Evolutionary conservation across 92 coral and sea anemone species (phyloP).

Genomic region (Phenganax marumi): DNA sequence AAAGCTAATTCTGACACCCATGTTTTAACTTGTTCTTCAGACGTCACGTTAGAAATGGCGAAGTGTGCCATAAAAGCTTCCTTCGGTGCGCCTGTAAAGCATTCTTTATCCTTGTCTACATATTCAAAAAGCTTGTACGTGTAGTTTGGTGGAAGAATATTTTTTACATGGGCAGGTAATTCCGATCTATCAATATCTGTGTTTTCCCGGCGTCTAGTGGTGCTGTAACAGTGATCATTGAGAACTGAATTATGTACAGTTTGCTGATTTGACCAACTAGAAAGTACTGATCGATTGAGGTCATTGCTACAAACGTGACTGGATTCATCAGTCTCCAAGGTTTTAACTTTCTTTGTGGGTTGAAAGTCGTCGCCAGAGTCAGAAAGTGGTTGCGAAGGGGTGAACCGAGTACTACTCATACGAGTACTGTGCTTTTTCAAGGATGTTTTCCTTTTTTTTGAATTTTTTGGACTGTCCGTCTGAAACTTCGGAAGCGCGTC

Average conservation of each 20-base stretch:
- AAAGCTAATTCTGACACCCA: no score
- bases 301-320: not conserved
- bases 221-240: constrained; percentile 37
- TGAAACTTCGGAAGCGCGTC: not conserved
- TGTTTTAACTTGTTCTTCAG: not conserved
- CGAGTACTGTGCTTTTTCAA: no score
- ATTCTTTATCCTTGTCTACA: constrained; percentile 21
- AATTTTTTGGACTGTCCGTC: not conserved
- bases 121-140: constrained; percentile 38
- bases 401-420: no score
- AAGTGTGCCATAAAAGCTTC: constrained; percentile 22
- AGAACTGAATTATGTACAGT: not conserved
- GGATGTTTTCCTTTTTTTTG: not conserved
- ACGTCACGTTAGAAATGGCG: constrained; percentile 23
- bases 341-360: not conserved
- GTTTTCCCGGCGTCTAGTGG: constrained; percentile 2
- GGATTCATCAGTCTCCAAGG: not conserved
- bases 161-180: constrained; percentile 35
- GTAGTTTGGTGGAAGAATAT: constrained; percentile 48
- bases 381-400: no score
- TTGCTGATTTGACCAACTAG: not conserved
- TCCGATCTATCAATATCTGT: constrained; percentile 39
- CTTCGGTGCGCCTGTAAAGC: constrained; percentile 22
- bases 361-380: not conserved
- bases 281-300: not conserved